These are phyloP conservation scores for Platyscapa corneri DNA, from an alignment of 1,140 invertebrate genomes.

Conservation along the genomic window DNA sequence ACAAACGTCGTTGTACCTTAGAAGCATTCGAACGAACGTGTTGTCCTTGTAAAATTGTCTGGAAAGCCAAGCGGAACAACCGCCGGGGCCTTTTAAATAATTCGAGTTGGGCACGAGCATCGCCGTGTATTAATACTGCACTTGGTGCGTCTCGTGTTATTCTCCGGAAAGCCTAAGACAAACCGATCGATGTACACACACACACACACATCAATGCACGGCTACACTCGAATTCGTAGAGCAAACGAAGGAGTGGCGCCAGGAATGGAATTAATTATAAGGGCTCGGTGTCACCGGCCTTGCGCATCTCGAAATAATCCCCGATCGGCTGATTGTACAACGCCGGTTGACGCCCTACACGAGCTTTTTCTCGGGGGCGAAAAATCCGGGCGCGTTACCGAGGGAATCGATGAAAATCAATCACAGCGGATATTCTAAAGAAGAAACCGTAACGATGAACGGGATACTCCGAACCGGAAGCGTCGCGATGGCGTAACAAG, in stretches of 20 bases:
- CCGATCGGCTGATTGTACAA: background rate
- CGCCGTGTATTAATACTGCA: background rate
- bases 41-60: no score
- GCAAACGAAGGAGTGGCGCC: background rate
- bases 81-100: background rate
- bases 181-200: background rate
- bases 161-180: background rate
- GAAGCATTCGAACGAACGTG: no score
- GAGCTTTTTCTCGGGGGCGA: background rate
- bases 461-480: conserved; percentile 54
- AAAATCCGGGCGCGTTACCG: background rate
- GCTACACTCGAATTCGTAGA: no score
- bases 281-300: background rate
- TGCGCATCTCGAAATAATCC: background rate
- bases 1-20: no score
- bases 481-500: conserved; percentile 45
- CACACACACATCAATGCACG: background rate
- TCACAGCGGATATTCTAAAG: conserved; percentile 54
- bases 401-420: conserved; percentile 30
- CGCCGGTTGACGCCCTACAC: no score
- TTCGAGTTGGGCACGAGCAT: background rate
- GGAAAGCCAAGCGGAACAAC: background rate
- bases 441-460: conserved; percentile 49
- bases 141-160: background rate
- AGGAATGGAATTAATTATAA: background rate